Conservation (phyloP, 2,113 vertebrate species). For the Castor canadensis region DNA sequence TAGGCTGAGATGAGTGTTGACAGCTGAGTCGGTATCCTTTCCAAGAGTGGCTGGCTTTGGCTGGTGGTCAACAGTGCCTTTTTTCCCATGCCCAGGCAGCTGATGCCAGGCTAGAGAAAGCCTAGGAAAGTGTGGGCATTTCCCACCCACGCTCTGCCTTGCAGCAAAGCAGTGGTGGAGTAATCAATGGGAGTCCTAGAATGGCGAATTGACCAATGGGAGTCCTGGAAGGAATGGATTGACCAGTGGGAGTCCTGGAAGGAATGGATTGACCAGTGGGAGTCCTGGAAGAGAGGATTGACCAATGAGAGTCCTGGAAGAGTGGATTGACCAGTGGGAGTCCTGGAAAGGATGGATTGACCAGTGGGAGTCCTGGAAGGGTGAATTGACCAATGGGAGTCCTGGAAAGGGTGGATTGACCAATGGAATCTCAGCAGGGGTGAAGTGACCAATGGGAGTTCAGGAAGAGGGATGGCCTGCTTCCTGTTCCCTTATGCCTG, state of each 20-base stretch:
- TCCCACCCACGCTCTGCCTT: not conserved
- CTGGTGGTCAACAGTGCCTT: not conserved
- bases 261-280: no score
- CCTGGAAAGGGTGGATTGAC: not conserved
- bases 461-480: no score
- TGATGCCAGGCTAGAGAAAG: not conserved
- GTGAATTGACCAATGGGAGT: no score
- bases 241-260: not conserved
- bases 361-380: no score
- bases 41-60: not conserved
- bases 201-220: no score
- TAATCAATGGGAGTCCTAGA: not conserved
- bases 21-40: not conserved
- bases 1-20: not conserved
- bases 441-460: rapidly evolving
- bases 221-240: not conserved
- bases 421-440: rapidly evolving
- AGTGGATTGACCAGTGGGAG: rapidly evolving
- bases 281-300: no score
- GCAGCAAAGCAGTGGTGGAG: rapidly evolving
- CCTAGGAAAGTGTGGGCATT: not conserved
- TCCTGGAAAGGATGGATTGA: not conserved
- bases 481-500: not conserved
- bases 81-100: not conserved
- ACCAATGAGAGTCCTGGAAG: no score